Evolutionary conservation across 2,888 invertebrate species (phyloP).

Genomic region (Latrodectus hesperus): DNA sequence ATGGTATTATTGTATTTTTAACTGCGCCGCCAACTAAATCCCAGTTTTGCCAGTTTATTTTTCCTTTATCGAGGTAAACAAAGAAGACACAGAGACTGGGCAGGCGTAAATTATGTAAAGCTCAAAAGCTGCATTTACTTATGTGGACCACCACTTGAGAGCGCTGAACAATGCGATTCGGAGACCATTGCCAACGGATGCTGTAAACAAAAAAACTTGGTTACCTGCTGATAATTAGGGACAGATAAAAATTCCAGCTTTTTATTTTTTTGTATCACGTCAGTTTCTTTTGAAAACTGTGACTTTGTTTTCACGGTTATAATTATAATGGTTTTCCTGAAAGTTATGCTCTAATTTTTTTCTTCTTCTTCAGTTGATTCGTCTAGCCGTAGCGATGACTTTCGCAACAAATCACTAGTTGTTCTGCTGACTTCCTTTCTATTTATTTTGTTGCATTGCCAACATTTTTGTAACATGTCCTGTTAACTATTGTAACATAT

Average conservation of each 20-base stretch:
- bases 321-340: constrained; percentile 18
- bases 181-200: background rate
- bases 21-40: too few species aligned
- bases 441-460: background rate
- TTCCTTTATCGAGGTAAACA: background rate
- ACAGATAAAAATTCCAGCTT: constrained; percentile 21
- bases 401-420: background rate
- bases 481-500: too few species aligned
- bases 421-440: background rate
- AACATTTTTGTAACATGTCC: too few species aligned
- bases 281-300: constrained; percentile 11
- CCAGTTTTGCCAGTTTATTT: background rate
- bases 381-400: background rate
- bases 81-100: background rate
- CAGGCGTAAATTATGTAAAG: background rate
- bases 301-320: constrained; percentile 33
- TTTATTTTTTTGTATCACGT: constrained; percentile 10
- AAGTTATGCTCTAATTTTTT: constrained; percentile 31
- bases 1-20: too few species aligned
- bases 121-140: background rate
- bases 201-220: background rate
- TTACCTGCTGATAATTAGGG: constrained; percentile 19
- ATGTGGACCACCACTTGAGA: background rate
- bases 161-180: background rate
- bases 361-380: background rate